phyloP scores from a whole-genome alignment of 2,888 invertebrate species.

The Monopis laevigella region DNA sequence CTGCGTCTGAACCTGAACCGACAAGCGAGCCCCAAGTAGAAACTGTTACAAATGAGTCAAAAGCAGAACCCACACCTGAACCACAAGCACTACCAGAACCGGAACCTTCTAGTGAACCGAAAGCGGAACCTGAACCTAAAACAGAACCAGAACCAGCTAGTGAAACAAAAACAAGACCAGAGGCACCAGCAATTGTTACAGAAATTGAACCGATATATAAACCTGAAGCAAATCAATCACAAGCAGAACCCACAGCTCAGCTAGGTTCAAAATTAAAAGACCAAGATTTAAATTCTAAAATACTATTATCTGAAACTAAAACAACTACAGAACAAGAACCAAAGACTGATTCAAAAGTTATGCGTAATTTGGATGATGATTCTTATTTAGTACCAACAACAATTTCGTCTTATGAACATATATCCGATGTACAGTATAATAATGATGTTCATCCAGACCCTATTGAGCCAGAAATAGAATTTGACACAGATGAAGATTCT shows the following conservation, averaged over 20 bases:
- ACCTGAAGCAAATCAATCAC: constrained; percentile 17
- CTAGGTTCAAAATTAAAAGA: constrained; percentile 21
- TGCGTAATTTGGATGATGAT: too few species aligned
- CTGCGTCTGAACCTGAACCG: background rate
- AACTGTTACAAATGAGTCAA: background rate
- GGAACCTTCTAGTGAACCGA: constrained; percentile 15
- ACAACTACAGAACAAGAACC: too few species aligned
- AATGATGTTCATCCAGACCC: too few species aligned
- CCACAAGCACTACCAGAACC: constrained; percentile 12
- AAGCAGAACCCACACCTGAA: constrained; percentile 15
- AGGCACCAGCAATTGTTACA: constrained; percentile 13
- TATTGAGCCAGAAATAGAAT: constrained; percentile 12
- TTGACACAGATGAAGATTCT: constrained; percentile 12
- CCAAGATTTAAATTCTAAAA: too few species aligned
- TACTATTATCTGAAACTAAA: too few species aligned
- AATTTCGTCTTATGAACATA: too few species aligned
- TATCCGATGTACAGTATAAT: too few species aligned
- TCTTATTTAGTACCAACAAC: too few species aligned
- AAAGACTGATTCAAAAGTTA: too few species aligned
- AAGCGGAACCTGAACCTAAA: constrained; percentile 8
- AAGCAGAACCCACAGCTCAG: constrained; percentile 15
- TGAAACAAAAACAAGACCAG: constrained; percentile 22
- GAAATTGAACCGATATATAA: constrained; percentile 22
- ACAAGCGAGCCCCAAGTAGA: background rate
- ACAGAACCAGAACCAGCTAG: constrained; percentile 16